phyloP scores from a whole-genome alignment of 2,113 vertebrate species.

The Pandion haliaetus region DNA sequence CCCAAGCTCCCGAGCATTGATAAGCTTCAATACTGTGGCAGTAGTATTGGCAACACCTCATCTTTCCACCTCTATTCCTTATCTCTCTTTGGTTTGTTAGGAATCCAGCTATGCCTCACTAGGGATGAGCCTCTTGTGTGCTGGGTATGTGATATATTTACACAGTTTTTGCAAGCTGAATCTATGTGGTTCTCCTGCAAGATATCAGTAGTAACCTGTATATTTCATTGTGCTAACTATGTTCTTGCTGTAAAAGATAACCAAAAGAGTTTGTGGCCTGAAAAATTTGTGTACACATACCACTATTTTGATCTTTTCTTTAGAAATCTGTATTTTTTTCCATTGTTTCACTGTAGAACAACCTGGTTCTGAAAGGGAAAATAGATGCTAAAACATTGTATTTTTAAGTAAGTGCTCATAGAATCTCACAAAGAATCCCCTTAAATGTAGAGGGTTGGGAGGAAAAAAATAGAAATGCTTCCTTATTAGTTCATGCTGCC shows the following conservation, averaged over 20 bases:
- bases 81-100: neutral
- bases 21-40: neutral
- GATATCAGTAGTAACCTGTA: neutral
- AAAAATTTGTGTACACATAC: accelerated
- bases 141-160: neutral
- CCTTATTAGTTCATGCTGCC: neutral
- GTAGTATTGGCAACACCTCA: neutral
- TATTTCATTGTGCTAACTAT: neutral
- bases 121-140: neutral
- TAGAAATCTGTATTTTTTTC: neutral
- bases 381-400: accelerated
- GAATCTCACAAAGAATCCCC: neutral
- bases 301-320: neutral
- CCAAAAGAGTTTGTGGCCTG: neutral
- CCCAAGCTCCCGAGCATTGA: neutral
- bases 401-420: neutral
- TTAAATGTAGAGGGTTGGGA: neutral
- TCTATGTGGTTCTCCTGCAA: neutral
- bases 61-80: neutral
- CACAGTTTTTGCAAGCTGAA: neutral
- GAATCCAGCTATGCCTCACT: neutral
- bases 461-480: neutral
- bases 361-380: neutral
- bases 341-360: neutral
- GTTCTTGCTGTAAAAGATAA: neutral